Percentiles rank a stretch among this genome's conserved stretches.
Conservation (phyloP, 2,797 vertebrate genomes). For the Naso thynnoides region DNA sequence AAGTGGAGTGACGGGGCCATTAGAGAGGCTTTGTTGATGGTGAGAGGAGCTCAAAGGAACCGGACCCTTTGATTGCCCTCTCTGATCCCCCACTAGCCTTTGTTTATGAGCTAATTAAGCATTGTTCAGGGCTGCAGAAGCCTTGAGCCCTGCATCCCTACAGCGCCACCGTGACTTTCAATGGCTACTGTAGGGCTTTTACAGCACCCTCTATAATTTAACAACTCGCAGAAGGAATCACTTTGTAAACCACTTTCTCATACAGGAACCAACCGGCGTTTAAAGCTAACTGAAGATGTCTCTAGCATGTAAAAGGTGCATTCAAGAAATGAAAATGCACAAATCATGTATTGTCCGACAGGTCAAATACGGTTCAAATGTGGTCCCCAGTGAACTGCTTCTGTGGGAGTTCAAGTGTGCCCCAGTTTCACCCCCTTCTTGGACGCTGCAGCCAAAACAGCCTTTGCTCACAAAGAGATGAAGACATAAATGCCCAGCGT, state of each 20-base stretch:
- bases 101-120: conserved; percentile 89
- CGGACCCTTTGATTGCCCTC: conserved; percentile 77
- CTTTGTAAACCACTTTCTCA: conserved; percentile 23
- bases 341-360: conserved; percentile 28
- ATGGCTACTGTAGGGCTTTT: conserved; percentile 76
- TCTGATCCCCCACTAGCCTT: conserved; percentile 82
- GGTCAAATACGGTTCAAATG: conserved; percentile 76
- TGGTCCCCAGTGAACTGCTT: conserved; percentile 49
- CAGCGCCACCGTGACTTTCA: conserved; percentile 67
- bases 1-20: conserved; percentile 78
- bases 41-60: conserved; percentile 75
- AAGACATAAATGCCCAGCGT: conserved; percentile 64
- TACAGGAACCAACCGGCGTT: conserved; percentile 28
- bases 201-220: conserved; percentile 70
- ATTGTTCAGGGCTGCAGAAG: conserved; percentile 75
- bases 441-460: conserved; percentile 53
- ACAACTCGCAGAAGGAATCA: conserved; percentile 53
- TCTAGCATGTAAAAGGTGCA: conserved; percentile 7
- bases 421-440: conserved; percentile 57
- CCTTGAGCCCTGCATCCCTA: conserved; percentile 44
- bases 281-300: not conserved
- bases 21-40: conserved; percentile 80
- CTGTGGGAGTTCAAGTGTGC: conserved; percentile 81
- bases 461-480: conserved; percentile 65
- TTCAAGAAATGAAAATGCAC: conserved; percentile 26